Evolutionary conservation across 2,888 invertebrate genomes (phyloP).

Genomic region (Teinopalpus imperialis): DNA sequence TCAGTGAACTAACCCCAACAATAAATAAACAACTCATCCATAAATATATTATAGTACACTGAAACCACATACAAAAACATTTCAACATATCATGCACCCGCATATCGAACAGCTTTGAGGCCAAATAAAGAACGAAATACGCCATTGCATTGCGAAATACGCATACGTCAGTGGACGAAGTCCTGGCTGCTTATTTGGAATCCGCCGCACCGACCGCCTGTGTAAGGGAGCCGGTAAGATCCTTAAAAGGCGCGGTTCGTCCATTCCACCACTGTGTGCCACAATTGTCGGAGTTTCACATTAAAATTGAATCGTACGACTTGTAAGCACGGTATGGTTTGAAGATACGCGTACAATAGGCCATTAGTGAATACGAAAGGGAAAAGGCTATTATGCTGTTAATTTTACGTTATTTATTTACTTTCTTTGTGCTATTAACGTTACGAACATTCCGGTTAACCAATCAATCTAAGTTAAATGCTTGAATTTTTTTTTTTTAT

Average conservation of each 20-base stretch:
- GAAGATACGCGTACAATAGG: slow-evolving; percentile 22
- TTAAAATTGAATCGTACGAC: slow-evolving; percentile 43
- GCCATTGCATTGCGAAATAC: slow-evolving; percentile 35
- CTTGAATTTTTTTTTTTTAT: too few relatives aligned
- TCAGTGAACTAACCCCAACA: too few relatives aligned
- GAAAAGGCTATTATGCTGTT: slow-evolving; percentile 2
- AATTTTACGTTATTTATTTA: slow-evolving; percentile 8
- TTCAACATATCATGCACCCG: slow-evolving; percentile 2
- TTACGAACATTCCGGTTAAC: too few relatives aligned
- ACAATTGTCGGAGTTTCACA: slow-evolving; percentile 55
- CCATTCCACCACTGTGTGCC: slow-evolving; percentile 47
- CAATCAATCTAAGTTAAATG: too few relatives aligned
- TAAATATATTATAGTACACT: too few relatives aligned
- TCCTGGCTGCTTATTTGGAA: slow-evolving; percentile 60
- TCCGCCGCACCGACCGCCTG: slow-evolving; percentile 44
- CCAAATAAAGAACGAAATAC: slow-evolving; percentile 35
- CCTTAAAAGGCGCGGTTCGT: slow-evolving; percentile 46
- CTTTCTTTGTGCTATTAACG: too few relatives aligned
- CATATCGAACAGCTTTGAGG: slow-evolving; percentile 30
- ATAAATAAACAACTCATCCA: too few relatives aligned
- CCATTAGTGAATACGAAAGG: slow-evolving; percentile 18
- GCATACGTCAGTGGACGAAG: slow-evolving; percentile 52
- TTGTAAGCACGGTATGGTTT: slow-evolving; percentile 21
- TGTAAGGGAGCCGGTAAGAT: slow-evolving; percentile 47
- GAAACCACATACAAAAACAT: slow-evolving; percentile 6